phyloP scores from a whole-genome alignment of 2,888 invertebrate species.

The Megalurothrips usitatus region DNA sequence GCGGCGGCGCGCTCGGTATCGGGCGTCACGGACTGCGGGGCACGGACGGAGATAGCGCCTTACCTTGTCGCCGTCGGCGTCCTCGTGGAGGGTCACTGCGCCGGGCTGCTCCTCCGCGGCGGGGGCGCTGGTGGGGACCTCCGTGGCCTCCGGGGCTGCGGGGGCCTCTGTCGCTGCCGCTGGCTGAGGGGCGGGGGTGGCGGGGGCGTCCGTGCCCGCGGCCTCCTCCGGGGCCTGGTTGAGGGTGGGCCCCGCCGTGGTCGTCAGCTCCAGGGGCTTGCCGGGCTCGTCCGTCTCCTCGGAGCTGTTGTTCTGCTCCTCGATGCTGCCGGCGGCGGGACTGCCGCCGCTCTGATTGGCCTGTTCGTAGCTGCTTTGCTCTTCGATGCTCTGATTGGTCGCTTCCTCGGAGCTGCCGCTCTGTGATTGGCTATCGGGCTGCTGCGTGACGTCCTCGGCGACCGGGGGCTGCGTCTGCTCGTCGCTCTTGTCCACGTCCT shows the following conservation, averaged over 20 bases:
- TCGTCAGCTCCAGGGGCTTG: neutral
- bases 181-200: neutral
- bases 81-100: too few relatives aligned
- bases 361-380: neutral
- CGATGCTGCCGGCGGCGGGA: neutral
- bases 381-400: neutral
- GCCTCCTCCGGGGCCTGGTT: neutral
- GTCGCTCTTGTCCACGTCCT: neutral
- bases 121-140: neutral
- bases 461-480: neutral
- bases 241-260: neutral
- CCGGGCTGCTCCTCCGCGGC: too few relatives aligned
- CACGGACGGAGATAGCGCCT: too few relatives aligned
- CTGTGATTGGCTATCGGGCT: neutral
- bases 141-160: neutral
- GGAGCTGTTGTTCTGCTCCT: constrained; percentile 7
- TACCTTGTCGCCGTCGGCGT: too few relatives aligned
- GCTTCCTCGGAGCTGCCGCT: neutral
- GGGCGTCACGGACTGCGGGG: too few relatives aligned
- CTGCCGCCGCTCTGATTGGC: neutral
- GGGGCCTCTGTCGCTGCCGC: neutral
- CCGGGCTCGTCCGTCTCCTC: neutral
- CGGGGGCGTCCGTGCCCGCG: neutral
- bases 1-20: too few relatives aligned
- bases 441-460: neutral